Conservation (phyloP, 2,113 vertebrate species). For the Cacatua alba region DNA sequence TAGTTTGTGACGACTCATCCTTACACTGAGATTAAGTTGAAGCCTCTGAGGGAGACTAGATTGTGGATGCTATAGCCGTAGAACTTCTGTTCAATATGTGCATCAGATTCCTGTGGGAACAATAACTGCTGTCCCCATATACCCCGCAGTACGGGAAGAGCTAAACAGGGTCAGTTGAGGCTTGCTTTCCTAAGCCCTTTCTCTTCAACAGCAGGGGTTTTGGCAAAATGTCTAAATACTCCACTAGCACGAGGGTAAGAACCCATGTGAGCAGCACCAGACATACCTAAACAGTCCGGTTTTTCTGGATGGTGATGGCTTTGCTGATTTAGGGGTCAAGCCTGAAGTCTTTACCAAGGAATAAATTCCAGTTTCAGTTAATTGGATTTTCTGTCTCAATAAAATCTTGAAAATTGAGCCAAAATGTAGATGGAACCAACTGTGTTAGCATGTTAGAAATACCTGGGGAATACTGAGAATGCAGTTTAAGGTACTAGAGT, state of each 20-base stretch:
- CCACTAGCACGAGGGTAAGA: background rate
- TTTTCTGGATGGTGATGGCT: background rate
- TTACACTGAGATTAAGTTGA: background rate
- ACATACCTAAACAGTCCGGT: background rate
- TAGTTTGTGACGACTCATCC: background rate
- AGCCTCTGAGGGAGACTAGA: background rate
- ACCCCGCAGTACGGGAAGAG: background rate
- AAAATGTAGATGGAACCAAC: background rate
- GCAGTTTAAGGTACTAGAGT: slow-evolving; percentile 26
- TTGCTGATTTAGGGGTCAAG: background rate
- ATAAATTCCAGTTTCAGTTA: background rate
- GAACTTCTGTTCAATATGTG: background rate
- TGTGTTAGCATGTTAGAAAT: background rate
- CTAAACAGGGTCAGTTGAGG: background rate
- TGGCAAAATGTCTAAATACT: background rate
- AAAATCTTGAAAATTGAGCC: slow-evolving; percentile 10
- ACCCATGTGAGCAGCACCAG: background rate
- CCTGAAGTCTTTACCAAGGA: slow-evolving; percentile 32
- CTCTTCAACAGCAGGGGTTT: background rate
- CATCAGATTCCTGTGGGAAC: background rate
- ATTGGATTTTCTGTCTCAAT: slow-evolving; percentile 28
- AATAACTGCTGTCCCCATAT: rapidly evolving
- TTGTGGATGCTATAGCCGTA: background rate
- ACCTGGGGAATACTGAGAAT: slow-evolving; percentile 4
- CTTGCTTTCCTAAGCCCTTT: background rate